A percentile compares a stretch with the other conserved stretches of the same genome.
These are phyloP conservation scores for Taurulus bubalis DNA, from an alignment of 2,113 vertebrate genomes.

Conservation along the genomic window DNA sequence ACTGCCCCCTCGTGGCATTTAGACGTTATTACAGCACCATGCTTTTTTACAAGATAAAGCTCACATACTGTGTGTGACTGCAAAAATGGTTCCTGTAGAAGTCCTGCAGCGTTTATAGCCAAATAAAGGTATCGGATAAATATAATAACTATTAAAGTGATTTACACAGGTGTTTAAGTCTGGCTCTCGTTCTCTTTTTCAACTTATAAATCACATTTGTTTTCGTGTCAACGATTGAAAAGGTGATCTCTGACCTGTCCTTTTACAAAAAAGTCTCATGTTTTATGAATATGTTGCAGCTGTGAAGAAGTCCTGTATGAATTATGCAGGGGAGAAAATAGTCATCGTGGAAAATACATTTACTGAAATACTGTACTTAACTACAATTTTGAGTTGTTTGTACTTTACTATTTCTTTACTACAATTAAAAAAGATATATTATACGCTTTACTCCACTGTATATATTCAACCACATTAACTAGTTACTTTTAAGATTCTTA, in stretches of 20 bases:
- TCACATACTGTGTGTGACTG: background rate
- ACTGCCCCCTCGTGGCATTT: conserved; percentile 4
- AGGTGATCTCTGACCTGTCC: background rate
- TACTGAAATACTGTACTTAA: background rate
- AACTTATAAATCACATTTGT: background rate
- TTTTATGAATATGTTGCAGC: background rate
- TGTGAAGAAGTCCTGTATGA: background rate
- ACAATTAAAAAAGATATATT: background rate
- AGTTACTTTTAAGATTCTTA: background rate
- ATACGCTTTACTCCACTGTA: background rate
- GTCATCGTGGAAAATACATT: background rate
- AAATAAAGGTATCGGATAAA: background rate
- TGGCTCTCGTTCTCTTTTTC: background rate
- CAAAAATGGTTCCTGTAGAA: background rate
- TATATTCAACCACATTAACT: background rate
- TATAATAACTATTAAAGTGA: background rate
- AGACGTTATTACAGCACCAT: background rate
- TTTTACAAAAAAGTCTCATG: background rate
- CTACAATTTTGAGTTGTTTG: too few relatives aligned
- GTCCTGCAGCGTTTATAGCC: background rate
- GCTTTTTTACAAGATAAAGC: background rate
- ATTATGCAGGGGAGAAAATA: background rate
- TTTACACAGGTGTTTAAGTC: background rate
- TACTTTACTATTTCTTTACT: background rate
- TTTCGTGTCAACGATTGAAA: background rate